Evolutionary conservation across 2,113 vertebrate genomes (phyloP), one percentile per base, ranked within the genome.

Genomic region (Conger conger): DNA sequence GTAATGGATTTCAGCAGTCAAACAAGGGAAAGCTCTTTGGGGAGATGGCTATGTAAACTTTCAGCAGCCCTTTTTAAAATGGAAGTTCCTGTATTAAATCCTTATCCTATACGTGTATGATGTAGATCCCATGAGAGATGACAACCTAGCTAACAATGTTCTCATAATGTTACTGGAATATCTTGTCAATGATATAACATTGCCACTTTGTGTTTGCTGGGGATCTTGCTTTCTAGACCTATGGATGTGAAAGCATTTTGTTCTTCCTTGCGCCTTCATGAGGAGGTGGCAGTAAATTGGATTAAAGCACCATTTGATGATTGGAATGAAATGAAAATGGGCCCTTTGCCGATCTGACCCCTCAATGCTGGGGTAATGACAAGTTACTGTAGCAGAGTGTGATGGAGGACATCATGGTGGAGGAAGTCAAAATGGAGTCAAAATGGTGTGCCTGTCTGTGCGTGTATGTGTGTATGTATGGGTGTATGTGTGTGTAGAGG

Each of bases 1-100:
- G 35, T 79, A 84, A 84, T 78, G 76, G 83, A 50, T 20, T 84
- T 45, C 35, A 36, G 83, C n/a, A 78, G 54, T 79, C 76, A 76
- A 53, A 54, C 5, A 53, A 42, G 30, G 27, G 63, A 1, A 15
- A 30, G 17, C 23, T n/a, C 37, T 76, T 40, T 5, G 20, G 36
- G 50, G 15, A 57, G 53, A 30, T 23, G 20, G 33, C 37, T 37
- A 37, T 54, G 35, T 57, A 78, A 15, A 57, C 18, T 57, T 42
- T 36, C 80, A 60, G 53, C 27, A 80, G 40, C 16, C 68, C n/a
- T 57, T 33, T 83, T 50, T 82, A 36, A 40, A 45, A 84, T 54
- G 35, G 45, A 84, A 20, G 42, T 30, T 20, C 40, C 73, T 50
- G 40, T 45, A 53, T 77, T 8, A 16, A 23, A 42, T 50, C 40